Conservation (phyloP, 2,888 invertebrate species). For the Oligia latruncula region DNA sequence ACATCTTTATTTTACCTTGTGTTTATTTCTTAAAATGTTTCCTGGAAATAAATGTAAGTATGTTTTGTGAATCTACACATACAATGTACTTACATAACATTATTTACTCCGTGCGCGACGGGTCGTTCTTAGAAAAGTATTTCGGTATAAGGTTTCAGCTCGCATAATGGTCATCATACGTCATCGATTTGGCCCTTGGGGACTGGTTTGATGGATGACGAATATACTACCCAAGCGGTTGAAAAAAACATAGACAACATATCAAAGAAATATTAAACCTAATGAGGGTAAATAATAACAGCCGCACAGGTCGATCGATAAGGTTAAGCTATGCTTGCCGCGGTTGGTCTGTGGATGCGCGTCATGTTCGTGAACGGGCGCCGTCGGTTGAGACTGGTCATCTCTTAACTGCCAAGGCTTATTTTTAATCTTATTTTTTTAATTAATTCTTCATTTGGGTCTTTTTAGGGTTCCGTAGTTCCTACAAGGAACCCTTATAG, state of each 20-base stretch:
- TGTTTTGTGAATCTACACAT: conserved; percentile 1
- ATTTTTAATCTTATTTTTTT: no score
- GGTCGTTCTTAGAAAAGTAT: background rate
- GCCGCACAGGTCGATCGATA: no score
- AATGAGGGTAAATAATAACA: background rate
- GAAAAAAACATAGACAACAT: background rate
- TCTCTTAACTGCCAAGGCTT: no score
- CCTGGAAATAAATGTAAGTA: background rate
- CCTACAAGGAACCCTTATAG: no score
- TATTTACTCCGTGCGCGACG: no score
- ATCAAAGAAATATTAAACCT: background rate
- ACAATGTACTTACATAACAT: background rate
- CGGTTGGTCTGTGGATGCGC: no score
- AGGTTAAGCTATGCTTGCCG: no score
- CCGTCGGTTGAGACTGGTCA: no score
- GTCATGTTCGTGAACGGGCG: no score
- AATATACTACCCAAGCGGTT: background rate
- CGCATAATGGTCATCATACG: background rate
- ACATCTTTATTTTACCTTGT: conserved; percentile 56
- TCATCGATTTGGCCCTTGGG: background rate
- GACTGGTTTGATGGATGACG: background rate
- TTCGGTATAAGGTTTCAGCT: no score
- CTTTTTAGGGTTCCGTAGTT: no score
- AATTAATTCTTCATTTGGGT: no score
- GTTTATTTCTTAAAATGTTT: conserved; percentile 39